Evolutionary conservation across 2,113 vertebrate genomes (phyloP), one percentile per base, ranked within the genome.

Genomic region (Ellobius talpinus): DNA sequence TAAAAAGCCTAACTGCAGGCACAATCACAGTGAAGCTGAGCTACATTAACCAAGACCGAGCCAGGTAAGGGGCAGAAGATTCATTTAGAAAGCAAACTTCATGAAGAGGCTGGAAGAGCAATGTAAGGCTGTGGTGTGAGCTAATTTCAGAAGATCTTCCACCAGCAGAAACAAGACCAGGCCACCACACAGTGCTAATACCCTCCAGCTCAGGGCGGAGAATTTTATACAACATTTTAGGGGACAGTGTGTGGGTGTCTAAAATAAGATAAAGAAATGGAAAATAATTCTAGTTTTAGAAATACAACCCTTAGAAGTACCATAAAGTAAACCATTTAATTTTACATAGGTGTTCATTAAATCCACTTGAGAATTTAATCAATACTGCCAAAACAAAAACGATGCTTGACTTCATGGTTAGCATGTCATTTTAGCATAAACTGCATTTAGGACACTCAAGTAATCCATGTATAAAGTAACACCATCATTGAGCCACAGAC

Each of bases 301-400:
- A 96, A 93, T 95, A 96, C 2, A 91, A 96, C 21, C 90, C 31
- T 1, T 1, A 92, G 65, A 61, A 92, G 95, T 86, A 77, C n/a
- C 36, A 94, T 61, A 95, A 95, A 93, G 45, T 90, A 96, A 87
- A 55, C 31, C 96, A 91, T 93, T 2, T 96, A n/a, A 84, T 95
- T 97, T 97, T 96, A 91, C 31, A 97, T 74, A 95, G 21, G 47
- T 58, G 93, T 76, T 91, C 87, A 87, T 76, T 90, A 97, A 91
- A 68, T 95, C 47, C 50, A 90, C 39, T 76, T 29, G 31, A 97
- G 36, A 97, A 97, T 90, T 90, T 82, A 96, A 96, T 95, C 12
- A 96, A 86, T 94, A 98, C 63, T 94, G 45, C 96, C 97, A 96
- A 87, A 98, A 81, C 45, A 94, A 84, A 96, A 97, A 26, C 82